Base-by-base conservation (phyloP, 2,888 invertebrate species). In the Drosophila antonietae region DNA sequence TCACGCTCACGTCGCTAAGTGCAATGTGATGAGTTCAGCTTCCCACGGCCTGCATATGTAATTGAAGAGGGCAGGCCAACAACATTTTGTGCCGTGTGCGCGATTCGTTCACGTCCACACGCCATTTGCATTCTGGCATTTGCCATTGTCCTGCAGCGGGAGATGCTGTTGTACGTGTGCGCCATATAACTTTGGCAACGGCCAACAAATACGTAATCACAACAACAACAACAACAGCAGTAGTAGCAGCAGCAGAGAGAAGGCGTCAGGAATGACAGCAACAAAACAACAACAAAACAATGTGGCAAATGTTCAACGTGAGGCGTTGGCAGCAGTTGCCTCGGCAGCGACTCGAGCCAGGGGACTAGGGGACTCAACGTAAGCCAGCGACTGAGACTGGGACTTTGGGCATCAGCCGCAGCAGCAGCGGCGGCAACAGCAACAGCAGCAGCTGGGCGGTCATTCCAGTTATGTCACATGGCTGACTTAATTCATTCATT, bases 391-490 rank as follows among this genome's bases (percentile, higher is more conserved):
- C 47, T 56, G 69, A 14, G 43, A 47, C 35, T 60, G 68, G 57
- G 60, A 68, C 68, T 67, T 44, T 37, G 59, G 47, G 59, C 46
- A 53, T 15, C 68, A 59, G 58, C 47, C 37, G 23, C 39, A 56
- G 6, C 10, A 28, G 33, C 41, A 65, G 12, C 10, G 35, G 12
- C 23, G 59, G 8, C 14, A 44, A 12, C 23, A 28, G 47, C 28
- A 49, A 3, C 51, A 63, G 51, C 35, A 41, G 39, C 44, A 64
- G 51, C 47, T 52, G 20, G 37, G 46, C 62, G 79, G 79, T 78
- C 89, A 85, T 81, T 84, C 84, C 84, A 87, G 79, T 87, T 87
- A 84, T 85, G 85, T 89, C 87, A 87, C 84, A 84, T 84, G 81
- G 79, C 82, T 83, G 84, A 88, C 77, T 84, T 84, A 84, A 84